These are phyloP conservation scores for Thermophis baileyi DNA, from an alignment of 2,113 vertebrate genomes.

Conservation along the genomic window DNA sequence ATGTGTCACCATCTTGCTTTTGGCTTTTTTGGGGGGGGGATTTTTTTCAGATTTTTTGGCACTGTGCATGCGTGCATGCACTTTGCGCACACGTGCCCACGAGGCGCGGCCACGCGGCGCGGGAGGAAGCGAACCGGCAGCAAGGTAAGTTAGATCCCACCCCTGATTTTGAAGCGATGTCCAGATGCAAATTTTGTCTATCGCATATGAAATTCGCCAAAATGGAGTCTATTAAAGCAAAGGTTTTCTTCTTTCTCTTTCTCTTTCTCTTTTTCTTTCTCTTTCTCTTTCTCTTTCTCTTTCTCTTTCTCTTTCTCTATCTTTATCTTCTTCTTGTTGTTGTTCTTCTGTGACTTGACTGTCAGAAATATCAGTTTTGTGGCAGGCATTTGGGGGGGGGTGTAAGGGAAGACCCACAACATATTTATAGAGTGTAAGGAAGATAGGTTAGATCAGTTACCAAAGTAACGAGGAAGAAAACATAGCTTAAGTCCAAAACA, in stretches of 20 bases:
- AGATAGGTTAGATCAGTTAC: not conserved
- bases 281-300: not conserved
- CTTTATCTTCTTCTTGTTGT: not conserved
- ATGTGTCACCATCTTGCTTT: no score
- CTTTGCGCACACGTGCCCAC: no score
- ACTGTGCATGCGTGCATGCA: no score
- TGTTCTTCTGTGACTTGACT: not conserved
- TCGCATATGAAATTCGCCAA: not conserved
- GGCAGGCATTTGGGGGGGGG: not conserved
- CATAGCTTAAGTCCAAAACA: not conserved
- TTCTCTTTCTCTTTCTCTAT: not conserved
- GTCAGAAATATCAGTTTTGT: not conserved
- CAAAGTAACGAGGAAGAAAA: not conserved
- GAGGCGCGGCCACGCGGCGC: no score
- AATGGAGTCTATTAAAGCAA: not conserved
- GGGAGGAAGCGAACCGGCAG: no score
- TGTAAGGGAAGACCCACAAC: not conserved
- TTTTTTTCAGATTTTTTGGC: no score
- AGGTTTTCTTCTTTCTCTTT: not conserved
- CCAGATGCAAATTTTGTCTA: not conserved
- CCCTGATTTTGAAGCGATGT: not conserved
- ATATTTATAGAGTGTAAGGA: not conserved
- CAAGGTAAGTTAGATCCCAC: no score
- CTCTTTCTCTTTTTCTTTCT: not conserved
- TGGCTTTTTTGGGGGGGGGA: no score